A percentile compares a stretch with the other conserved stretches of the same genome.
These are phyloP conservation scores for Sylvilagus bachmani DNA, from an alignment of 2,113 vertebrate species.

Conservation along the genomic window DNA sequence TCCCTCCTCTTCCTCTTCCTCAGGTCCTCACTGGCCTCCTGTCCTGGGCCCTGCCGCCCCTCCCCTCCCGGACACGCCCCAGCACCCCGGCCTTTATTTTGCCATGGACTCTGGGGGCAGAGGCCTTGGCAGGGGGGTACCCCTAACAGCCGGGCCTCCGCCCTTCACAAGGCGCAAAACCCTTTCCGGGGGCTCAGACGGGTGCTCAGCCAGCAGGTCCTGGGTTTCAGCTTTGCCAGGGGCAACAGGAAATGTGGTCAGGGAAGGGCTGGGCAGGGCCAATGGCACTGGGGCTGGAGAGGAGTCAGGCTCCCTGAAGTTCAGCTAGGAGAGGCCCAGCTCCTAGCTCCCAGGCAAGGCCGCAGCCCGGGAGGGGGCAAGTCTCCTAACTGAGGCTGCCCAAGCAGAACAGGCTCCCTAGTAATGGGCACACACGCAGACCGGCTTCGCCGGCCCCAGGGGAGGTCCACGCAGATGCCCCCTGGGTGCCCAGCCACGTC, in stretches of 20 bases:
- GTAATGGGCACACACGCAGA: not conserved
- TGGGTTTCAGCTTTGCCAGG: not conserved
- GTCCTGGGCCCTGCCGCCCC: not conserved
- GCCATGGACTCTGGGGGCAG: not conserved
- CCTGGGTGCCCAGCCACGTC: not conserved
- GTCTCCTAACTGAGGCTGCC: not conserved
- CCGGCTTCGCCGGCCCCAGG: not conserved
- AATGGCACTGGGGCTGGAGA: not conserved
- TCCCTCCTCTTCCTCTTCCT: not conserved
- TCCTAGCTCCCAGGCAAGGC: not conserved
- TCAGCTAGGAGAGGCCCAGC: not conserved
- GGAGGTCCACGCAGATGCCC: not conserved
- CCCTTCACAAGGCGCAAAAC: not conserved
- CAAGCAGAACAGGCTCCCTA: rapidly evolving
- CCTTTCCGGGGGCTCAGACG: not conserved
- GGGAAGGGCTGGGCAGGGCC: not conserved
- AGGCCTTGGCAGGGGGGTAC: too few species aligned
- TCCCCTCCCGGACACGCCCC: not conserved
- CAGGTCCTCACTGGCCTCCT: not conserved
- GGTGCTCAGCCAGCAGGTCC: not conserved
- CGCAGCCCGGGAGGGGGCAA: not conserved
- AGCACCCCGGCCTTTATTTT: not conserved
- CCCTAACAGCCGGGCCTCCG: not conserved
- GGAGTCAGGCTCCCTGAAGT: not conserved
- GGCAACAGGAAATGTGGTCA: not conserved